Evolutionary conservation across 2,113 vertebrate species (phyloP).

Genomic region (Chamaetylas fuelleborni): DNA sequence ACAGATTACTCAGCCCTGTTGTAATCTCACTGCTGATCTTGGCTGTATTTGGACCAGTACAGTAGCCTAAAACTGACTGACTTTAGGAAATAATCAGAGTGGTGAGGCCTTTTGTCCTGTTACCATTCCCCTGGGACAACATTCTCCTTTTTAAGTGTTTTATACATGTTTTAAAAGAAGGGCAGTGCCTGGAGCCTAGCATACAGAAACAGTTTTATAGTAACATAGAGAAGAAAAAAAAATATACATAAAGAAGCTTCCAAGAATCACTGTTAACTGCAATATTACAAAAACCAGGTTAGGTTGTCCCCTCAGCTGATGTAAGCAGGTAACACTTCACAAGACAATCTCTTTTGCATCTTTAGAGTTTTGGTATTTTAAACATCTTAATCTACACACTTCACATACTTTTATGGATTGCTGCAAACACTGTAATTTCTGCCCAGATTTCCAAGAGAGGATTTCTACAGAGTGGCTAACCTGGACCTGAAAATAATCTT

Average conservation of each 20-base stretch:
- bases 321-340: neutral
- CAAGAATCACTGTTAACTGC: neutral
- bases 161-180: conserved; percentile 4
- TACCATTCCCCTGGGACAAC: neutral
- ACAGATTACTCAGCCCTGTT: neutral
- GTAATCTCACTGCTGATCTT: conserved; percentile 16
- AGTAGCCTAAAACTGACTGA: conserved; percentile 16
- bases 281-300: neutral
- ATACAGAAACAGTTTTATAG: neutral
- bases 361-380: neutral
- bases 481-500: neutral
- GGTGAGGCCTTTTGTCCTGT: neutral
- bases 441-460: neutral
- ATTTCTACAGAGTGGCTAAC: neutral
- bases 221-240: neutral
- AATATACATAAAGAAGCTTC: neutral
- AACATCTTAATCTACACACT: neutral
- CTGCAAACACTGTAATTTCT: neutral
- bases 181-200: neutral
- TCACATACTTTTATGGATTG: neutral
- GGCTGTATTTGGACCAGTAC: neutral
- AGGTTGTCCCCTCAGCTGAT: neutral
- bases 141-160: conserved; percentile 3
- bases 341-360: neutral
- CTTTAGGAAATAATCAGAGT: conserved; percentile 15